Base-by-base conservation (phyloP, 2,113 vertebrate genomes). In the Pituophis catenifer region DNA sequence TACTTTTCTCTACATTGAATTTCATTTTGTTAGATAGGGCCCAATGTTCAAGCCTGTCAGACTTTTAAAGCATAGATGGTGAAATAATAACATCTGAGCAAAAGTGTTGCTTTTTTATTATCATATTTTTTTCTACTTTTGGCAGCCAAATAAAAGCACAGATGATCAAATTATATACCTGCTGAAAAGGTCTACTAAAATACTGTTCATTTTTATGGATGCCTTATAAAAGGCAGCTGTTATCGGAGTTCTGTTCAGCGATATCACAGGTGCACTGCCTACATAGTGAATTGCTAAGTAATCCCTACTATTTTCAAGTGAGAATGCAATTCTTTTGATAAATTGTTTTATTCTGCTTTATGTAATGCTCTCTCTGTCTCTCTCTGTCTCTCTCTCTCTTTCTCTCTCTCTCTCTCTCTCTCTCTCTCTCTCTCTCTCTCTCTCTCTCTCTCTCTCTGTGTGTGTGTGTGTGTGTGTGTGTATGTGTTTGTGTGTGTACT, bases 261-360 rank as follows among this genome's bases (percentile, higher is more conserved):
- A 29, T 75, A 13, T 91, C 94, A 96, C 58, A 95, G 89, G 91
- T 15, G 15, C 48, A 52, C 24, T 26, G 50, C 86, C 86, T 26
- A 86, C 10, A 24, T 5, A 13, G 24, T 87, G 9, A 95, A 95
- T 90, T 93, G 33, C 1, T 59, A 75, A 54, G 89, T 62, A 95
- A 19, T 3, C 3, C 92, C 94, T 7, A 91, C 86, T 75, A 26
- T 38, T 96, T 96, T 93, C 90, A 65, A 21, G 88, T 91, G 3
- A 24, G 95, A 96, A 94, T 29, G 0, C 8, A 93, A 55, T 94
- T 95, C 2, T 95, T 96, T 93, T 93, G 81, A 96, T 94, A 94
- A 93, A 94, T 62, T 0, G 38, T 96, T 95, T 91, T 38, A 17
- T 94, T 90, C 95, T 93, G 33, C 4, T 19, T 89, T 91, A 94